These are phyloP conservation scores for Onchidella celtica DNA, from an alignment of 2,888 invertebrate genomes.

Conservation along the genomic window DNA sequence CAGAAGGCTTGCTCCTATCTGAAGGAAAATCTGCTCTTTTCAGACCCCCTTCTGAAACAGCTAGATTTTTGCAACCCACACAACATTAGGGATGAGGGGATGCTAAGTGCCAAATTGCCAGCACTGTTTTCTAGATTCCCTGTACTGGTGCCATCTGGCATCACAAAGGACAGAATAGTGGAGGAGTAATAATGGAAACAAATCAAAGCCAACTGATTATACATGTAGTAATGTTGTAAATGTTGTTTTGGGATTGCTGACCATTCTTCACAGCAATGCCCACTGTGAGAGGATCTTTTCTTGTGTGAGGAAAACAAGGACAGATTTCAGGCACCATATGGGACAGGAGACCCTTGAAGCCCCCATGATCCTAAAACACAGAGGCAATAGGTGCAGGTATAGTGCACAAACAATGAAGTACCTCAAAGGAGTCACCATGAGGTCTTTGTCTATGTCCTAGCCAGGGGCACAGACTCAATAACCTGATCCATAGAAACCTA, in stretches of 20 bases:
- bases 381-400: no score
- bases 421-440: no score
- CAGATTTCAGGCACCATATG: no score
- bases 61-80: background rate
- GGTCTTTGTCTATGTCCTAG: no score
- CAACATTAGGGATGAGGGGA: background rate
- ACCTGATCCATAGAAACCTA: no score
- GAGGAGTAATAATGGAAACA: no score
- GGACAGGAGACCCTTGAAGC: no score
- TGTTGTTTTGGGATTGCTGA: background rate
- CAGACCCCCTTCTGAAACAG: background rate
- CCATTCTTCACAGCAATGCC: background rate
- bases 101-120: background rate
- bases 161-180: background rate
- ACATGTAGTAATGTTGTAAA: background rate
- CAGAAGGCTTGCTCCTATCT: background rate
- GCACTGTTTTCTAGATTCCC: background rate
- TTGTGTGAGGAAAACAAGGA: no score
- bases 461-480: no score
- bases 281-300: no score
- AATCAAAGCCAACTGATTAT: background rate
- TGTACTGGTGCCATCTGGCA: background rate
- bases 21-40: background rate
- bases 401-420: no score
- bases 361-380: no score